Evolutionary conservation across 2,888 invertebrate genomes (phyloP).

Genomic region (Cantharis rufa): DNA sequence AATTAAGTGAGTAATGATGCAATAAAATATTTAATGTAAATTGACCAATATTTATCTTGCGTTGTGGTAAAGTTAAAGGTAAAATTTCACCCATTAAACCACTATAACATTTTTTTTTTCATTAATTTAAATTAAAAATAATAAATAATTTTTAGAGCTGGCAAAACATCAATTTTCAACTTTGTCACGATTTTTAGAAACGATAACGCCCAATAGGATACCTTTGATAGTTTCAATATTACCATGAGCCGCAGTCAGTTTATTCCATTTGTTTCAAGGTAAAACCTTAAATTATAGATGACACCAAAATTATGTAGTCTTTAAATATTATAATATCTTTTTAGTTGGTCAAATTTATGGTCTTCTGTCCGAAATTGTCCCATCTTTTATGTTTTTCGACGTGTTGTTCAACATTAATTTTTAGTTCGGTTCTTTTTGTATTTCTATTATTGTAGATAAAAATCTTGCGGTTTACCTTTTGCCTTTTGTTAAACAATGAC

Average conservation of each 20-base stretch:
- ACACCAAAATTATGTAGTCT: slow-evolving; percentile 16
- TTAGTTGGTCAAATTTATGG: slow-evolving; percentile 39
- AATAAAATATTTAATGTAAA: slow-evolving; percentile 4
- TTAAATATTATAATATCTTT: slow-evolving; percentile 36
- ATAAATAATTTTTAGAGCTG: slow-evolving; percentile 40
- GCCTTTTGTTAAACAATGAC: slow-evolving; percentile 10
- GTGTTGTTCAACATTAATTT: slow-evolving; percentile 45
- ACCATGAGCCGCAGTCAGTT: slow-evolving; percentile 12
- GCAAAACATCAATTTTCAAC: slow-evolving; percentile 51
- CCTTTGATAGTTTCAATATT: slow-evolving; percentile 29
- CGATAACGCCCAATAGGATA: slow-evolving; percentile 44
- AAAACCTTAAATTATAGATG: slow-evolving; percentile 7
- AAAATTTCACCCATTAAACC: neutral
- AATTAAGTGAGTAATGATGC: neutral
- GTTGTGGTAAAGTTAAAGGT: no score
- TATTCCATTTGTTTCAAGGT: slow-evolving; percentile 29
- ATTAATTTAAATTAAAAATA: neutral
- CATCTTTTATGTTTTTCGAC: slow-evolving; percentile 44
- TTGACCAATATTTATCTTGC: neutral
- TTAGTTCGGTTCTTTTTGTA: slow-evolving; percentile 39
- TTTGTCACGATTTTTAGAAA: slow-evolving; percentile 42
- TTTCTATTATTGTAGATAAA: slow-evolving; percentile 22
- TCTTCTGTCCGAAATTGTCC: slow-evolving; percentile 44
- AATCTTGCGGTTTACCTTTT: slow-evolving; percentile 24
- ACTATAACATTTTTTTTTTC: neutral